A percentile compares a stretch with the other conserved stretches of the same genome.
These are phyloP conservation scores for Orientallactaga sibirica DNA, from an alignment of 2,797 vertebrate species.

Conservation along the genomic window DNA sequence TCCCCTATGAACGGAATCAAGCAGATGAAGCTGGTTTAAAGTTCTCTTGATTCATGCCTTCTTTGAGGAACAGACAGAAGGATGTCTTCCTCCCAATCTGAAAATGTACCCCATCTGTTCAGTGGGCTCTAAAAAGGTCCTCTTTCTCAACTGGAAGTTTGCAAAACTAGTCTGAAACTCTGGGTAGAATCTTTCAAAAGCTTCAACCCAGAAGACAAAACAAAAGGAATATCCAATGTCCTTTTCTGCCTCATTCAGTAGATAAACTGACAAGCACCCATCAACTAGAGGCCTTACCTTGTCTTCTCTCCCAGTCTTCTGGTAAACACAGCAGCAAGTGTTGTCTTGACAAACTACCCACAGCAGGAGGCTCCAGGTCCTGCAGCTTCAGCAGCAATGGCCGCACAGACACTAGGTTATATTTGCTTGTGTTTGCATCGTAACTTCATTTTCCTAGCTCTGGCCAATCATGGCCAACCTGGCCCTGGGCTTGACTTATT, in stretches of 20 bases:
- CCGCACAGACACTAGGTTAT: conserved; percentile 45
- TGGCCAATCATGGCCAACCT: conserved; percentile 88
- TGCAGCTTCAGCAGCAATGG: conserved; percentile 27
- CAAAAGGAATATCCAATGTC: background rate
- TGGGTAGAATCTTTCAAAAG: conserved; percentile 12
- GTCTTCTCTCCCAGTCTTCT: background rate
- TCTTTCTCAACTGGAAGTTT: conserved; percentile 2
- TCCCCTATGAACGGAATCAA: background rate
- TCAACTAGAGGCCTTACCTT: conserved; percentile 67
- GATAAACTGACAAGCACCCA: background rate
- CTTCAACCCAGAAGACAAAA: conserved; percentile 38
- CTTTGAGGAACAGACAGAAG: background rate
- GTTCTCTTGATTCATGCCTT: background rate
- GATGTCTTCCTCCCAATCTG: background rate
- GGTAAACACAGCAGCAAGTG: background rate
- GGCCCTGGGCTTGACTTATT: conserved; percentile 77
- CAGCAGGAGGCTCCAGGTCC: background rate
- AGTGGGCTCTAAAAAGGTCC: background rate
- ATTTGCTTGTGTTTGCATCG: conserved; percentile 95
- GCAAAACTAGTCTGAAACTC: conserved; percentile 31
- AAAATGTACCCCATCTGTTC: background rate
- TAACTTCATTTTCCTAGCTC: conserved; percentile 81
- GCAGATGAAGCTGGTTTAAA: conserved; percentile 32
- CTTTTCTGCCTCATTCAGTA: background rate
- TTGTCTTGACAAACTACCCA: background rate